Evolutionary conservation across 2,797 vertebrate species (phyloP), one percentile per base, ranked within the genome.

Genomic region (Sebastiscus albofasciatus): DNA sequence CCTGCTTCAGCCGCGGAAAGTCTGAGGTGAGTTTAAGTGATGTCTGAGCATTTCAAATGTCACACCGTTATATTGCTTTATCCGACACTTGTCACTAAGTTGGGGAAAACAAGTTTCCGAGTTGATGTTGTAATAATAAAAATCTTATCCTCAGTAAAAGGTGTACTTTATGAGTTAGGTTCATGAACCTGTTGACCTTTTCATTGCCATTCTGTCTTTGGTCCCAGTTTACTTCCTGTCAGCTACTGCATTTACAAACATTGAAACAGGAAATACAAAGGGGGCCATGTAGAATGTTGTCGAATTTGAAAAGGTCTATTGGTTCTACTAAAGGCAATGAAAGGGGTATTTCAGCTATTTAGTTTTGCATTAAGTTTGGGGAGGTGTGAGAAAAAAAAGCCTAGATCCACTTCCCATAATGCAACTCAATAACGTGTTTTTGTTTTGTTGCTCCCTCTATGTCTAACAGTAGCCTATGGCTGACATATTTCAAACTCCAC

Each of bases 1-100:
- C 97, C 84, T 99, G 98, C 85, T 99, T 98, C 93, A 99, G 98
- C 89, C 98, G 98, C 46, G 98, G 98, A 52, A 99, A 99, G 83
- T 98, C 98, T 16, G 95, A 99, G 97, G 98, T 99, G 94, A 95
- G 96, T 83, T 88, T 59, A 81, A 86, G 73, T 55, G 84, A 81
- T 65, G 22, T 29, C 73, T 80, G 7, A 87, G 14, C 62, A 70
- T 83, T 79, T 71, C 27, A 79, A 73, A 79, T 79, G 71, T 82
- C 80, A 69, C 64, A 27, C 61, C 34, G 26, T 76, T 82, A 34
- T 79, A 77, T 73, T 59, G 61, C 71, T 81, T 80, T 69, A 62
- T 81, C 46, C 65, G 27, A 81, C 64, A 72, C 75, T 71, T 80
- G 62, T 78, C 72, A 67, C 61, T 18, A 5, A 7, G 4, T 64